Conservation (phyloP, 2,797 vertebrate genomes). For the Gorsachius magnificus region DNA sequence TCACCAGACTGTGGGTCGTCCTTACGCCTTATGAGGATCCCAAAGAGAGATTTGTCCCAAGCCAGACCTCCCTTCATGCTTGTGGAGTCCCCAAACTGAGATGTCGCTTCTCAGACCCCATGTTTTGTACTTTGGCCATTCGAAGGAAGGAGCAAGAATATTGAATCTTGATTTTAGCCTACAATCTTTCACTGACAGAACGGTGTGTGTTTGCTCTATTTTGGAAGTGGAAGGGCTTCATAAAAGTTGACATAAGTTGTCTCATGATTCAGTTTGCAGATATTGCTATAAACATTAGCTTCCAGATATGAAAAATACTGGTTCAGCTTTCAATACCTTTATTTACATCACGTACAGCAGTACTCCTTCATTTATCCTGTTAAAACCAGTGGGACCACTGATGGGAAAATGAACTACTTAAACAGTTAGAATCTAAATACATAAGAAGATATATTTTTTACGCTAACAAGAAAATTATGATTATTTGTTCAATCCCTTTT, state of each 20-base stretch:
- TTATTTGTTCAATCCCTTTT: background rate
- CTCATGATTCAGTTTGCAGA: background rate
- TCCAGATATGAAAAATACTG: background rate
- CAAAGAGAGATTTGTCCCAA: background rate
- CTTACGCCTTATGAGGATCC: background rate
- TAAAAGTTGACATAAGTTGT: background rate
- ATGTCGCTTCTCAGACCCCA: background rate
- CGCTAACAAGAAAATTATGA: background rate
- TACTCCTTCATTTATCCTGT: background rate
- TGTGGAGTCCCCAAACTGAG: background rate
- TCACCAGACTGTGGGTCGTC: background rate
- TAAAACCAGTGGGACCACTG: background rate
- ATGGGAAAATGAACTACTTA: background rate
- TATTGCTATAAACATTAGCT: background rate
- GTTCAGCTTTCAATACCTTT: background rate
- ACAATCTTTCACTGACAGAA: background rate
- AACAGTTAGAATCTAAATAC: background rate
- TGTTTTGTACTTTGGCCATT: background rate
- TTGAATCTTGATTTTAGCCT: background rate
- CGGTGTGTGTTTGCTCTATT: background rate
- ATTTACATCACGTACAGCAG: background rate
- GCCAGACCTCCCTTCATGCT: rapidly evolving
- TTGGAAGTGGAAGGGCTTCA: background rate
- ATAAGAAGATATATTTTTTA: background rate
- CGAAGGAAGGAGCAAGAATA: background rate